Percentiles rank a stretch among this genome's conserved stretches.
Conservation (phyloP, 2,888 invertebrate species). For the Dasysyrphus albostriatus region DNA sequence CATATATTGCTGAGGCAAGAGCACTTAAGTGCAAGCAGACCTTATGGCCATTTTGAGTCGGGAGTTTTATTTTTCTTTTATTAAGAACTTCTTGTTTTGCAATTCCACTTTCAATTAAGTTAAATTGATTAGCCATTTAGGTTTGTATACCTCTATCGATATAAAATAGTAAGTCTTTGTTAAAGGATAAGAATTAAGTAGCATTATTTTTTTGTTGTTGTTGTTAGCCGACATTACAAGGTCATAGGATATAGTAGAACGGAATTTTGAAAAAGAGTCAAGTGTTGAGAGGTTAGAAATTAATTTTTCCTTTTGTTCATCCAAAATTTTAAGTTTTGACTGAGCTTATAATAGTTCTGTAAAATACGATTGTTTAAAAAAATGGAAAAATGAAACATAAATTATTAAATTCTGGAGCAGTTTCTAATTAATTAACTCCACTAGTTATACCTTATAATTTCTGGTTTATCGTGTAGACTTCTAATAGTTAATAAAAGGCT, state of each 20-base stretch:
- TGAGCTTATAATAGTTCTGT: no score
- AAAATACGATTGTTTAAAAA: no score
- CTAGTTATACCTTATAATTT: no score
- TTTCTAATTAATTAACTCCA: no score
- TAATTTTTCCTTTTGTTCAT: neutral
- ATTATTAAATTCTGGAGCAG: no score
- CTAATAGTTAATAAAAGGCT: no score
- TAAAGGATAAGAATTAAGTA: conserved; percentile 4
- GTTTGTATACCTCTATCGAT: neutral
- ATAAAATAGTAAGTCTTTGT: conserved; percentile 4
- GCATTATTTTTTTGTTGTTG: neutral
- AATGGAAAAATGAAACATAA: no score
- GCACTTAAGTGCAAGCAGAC: conserved; percentile 57
- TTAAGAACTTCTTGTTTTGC: conserved; percentile 28
- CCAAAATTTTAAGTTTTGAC: no score
- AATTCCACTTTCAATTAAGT: conserved; percentile 56
- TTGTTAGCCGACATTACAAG: conserved; percentile 6
- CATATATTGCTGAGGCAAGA: neutral
- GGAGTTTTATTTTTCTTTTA: conserved; percentile 3
- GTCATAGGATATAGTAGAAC: neutral
- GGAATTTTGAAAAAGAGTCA: neutral
- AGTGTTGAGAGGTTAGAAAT: neutral
- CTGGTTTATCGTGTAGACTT: no score
- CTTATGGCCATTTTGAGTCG: conserved; percentile 33
- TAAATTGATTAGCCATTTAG: conserved; percentile 48